phyloP scores from a whole-genome alignment of 2,113 vertebrate species.

The Sakesphorus luctuosus region DNA sequence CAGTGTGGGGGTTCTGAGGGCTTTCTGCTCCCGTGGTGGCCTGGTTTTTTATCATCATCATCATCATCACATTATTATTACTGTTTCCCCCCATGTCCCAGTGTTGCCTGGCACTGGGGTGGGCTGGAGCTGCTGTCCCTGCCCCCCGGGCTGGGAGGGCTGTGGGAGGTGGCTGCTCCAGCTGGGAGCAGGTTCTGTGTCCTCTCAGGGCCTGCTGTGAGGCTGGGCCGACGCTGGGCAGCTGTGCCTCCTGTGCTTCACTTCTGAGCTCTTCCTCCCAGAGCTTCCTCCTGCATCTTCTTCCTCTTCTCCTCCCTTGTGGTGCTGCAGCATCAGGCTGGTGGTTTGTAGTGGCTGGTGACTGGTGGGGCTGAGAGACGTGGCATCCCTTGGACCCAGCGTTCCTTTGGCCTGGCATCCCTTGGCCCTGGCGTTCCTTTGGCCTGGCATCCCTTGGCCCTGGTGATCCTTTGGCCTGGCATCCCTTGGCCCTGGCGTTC shows the following conservation, averaged over 20 bases:
- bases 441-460: not conserved
- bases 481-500: not conserved
- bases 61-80: not conserved
- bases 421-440: not conserved
- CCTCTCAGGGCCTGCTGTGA: fast-evolving
- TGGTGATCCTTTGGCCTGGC: no score
- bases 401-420: fast-evolving
- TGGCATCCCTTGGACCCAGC: fast-evolving
- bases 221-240: fast-evolving
- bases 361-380: not conserved
- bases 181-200: fast-evolving
- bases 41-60: fast-evolving
- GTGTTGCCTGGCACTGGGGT: fast-evolving
- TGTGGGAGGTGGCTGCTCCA: not conserved
- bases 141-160: fast-evolving
- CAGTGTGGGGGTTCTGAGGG: no score
- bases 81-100: no score
- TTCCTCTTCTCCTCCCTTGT: not conserved
- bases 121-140: not conserved
- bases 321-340: fast-evolving
- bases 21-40: fast-evolving
- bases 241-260: fast-evolving
- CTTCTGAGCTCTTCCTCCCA: no score
- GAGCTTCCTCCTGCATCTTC: not conserved
- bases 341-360: fast-evolving